Percentiles rank a stretch among this genome's conserved stretches.
These are phyloP conservation scores for Vannuccia rotundouncinata DNA, from an alignment of 2,888 invertebrate species.

Conservation along the genomic window DNA sequence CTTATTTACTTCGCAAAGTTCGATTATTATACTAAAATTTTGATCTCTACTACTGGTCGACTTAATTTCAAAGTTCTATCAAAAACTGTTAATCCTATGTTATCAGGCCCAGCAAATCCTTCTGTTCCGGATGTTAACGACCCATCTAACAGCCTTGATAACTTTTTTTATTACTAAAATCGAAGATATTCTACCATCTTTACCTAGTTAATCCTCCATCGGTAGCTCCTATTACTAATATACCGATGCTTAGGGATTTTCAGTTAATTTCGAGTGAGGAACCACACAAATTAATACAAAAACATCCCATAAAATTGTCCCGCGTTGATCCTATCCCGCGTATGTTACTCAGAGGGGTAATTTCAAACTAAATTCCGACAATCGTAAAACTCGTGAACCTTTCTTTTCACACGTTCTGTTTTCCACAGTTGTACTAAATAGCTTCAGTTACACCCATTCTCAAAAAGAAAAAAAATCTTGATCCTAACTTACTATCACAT, in stretches of 20 bases:
- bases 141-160: not conserved
- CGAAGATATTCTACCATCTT: not conserved
- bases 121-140: conserved; percentile 10
- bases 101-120: not conserved
- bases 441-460: too few species aligned
- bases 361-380: not conserved
- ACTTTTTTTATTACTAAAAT: conserved; percentile 1
- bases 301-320: not conserved
- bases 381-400: not conserved
- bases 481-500: conserved; percentile 14
- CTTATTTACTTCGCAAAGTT: not conserved
- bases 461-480: too few species aligned
- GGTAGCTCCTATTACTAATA: not conserved
- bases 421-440: too few species aligned
- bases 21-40: not conserved
- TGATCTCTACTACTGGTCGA: conserved; percentile 1
- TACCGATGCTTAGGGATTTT: not conserved
- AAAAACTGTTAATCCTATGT: conserved; percentile 11
- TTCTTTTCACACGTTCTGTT: too few species aligned
- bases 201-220: conserved; percentile 20
- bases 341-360: conserved; percentile 1
- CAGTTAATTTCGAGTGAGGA: not conserved
- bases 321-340: not conserved
- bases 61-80: conserved; percentile 9
- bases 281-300: not conserved